Evolutionary conservation across 2,797 vertebrate genomes (phyloP), one percentile per base, ranked within the genome.

Genomic region (Thripadectes ignobilis): DNA sequence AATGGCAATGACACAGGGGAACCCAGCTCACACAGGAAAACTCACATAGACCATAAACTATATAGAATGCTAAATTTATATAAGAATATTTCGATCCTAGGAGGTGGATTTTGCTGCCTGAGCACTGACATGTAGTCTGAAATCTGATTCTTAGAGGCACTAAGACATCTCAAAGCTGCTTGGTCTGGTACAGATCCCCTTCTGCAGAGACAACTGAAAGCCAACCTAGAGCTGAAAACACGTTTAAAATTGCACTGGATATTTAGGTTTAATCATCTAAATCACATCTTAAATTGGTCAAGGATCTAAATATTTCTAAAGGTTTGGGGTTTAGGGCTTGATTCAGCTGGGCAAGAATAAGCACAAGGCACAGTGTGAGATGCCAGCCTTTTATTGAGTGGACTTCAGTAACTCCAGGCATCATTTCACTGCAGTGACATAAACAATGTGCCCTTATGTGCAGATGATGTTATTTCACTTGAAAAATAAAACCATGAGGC

Each of bases 1-100:
- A 68, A 29, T 4, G 23, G 21, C 7, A 65, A 41, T 10, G 20
- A 5, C 1, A 30, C 27, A 26, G 46, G 32, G 14, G 18, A 62
- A 45, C 26, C 8, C 10, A 7, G 45, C 30, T 77, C 22, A 14
- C 20, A 2, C 4, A 9, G n/a, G 9, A 45, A 29, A 77, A 26
- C 9, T 61, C 45, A 23, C 5, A 58, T 2, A 36, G 32, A 6
- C 16, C 43, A 51, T 14, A 23, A 85, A 34, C 7, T 5, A 6
- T 3, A 6, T 0, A 41, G 30, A 74, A 69, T 36, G 0, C 2
- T 27, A 9, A 58, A 26, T 8, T 49, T 67, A 6, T 2, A 1
- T 3, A 38, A 57, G 74, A 51, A 63, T 36, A 65, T 88, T 79
- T 49, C 12, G 69, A 0, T 51, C n/a, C 15, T 41, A 19, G 72